Evolutionary conservation across 2,113 vertebrate genomes (phyloP).

Genomic region (Aspiorhynchus laticeps): DNA sequence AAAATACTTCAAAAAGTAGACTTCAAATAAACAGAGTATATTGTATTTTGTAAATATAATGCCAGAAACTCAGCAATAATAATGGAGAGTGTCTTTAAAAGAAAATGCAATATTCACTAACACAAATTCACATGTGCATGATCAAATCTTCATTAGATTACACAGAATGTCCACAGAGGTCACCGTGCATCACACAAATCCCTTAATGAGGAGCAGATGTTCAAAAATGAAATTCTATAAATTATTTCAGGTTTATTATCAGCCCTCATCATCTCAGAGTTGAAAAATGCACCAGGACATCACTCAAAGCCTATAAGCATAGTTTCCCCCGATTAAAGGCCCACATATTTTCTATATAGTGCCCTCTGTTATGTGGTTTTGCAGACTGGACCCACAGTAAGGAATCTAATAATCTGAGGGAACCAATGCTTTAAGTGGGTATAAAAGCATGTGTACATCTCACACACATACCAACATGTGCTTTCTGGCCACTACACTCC

Average conservation of each 20-base stretch:
- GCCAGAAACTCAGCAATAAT: neutral
- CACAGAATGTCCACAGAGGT: slow-evolving; percentile 59
- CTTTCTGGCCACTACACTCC: slow-evolving; percentile 32
- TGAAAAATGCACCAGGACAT: slow-evolving; percentile 81
- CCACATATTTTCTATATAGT: slow-evolving; percentile 81
- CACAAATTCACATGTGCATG: slow-evolving; percentile 42
- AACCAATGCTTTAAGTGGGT: slow-evolving; percentile 62
- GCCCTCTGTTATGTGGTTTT: slow-evolving; percentile 73
- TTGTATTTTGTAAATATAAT: neutral
- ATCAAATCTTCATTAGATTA: slow-evolving; percentile 64
- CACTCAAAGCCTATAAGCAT: slow-evolving; percentile 79
- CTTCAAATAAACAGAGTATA: neutral
- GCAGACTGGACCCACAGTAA: slow-evolving; percentile 52
- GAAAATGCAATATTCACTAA: neutral
- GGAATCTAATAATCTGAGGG: slow-evolving; percentile 60
- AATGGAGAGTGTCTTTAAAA: neutral
- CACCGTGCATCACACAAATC: slow-evolving; percentile 65
- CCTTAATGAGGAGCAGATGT: slow-evolving; percentile 82
- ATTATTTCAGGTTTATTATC: slow-evolving; percentile 83
- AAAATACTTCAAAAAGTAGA: neutral
- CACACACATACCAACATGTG: slow-evolving; percentile 61
- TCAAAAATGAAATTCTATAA: slow-evolving; percentile 91
- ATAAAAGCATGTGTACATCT: slow-evolving; percentile 48
- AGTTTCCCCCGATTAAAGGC: slow-evolving; percentile 78
- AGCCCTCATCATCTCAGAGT: slow-evolving; percentile 79